Conservation (phyloP, 2,797 vertebrate genomes). For the Brotula barbata region DNA sequence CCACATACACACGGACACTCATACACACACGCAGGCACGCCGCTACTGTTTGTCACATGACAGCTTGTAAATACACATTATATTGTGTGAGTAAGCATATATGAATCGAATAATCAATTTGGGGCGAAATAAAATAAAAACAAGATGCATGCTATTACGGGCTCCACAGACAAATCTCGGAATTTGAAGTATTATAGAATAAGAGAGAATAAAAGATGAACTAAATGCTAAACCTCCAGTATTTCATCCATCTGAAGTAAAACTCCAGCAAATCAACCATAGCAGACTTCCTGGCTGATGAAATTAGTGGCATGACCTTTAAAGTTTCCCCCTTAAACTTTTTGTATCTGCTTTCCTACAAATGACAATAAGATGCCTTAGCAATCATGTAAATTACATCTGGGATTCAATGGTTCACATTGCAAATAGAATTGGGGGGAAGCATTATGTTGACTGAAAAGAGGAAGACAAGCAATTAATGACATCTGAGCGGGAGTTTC, state of each 20-base stretch:
- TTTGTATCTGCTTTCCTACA: conserved; percentile 47
- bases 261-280: conserved; percentile 6
- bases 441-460: conserved; percentile 73
- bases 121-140: conserved; percentile 7
- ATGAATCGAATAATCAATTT: conserved; percentile 15
- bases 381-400: conserved; percentile 71
- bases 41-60: conserved; percentile 7
- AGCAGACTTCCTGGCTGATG: conserved; percentile 47
- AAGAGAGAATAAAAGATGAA: background rate
- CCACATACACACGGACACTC: background rate
- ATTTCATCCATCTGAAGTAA: background rate
- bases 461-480: conserved; percentile 70
- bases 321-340: conserved; percentile 59
- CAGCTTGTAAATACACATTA: conserved; percentile 21
- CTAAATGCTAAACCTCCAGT: background rate
- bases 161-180: background rate
- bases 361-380: conserved; percentile 65
- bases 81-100: conserved; percentile 16
- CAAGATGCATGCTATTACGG: conserved; percentile 6
- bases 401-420: conserved; percentile 58
- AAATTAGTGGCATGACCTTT: conserved; percentile 67
- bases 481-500: conserved; percentile 70
- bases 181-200: no score
- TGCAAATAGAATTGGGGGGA: conserved; percentile 49
- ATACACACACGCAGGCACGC: no score